Conservation (phyloP, 2,113 vertebrate species). For the Petaurus breviceps region DNA sequence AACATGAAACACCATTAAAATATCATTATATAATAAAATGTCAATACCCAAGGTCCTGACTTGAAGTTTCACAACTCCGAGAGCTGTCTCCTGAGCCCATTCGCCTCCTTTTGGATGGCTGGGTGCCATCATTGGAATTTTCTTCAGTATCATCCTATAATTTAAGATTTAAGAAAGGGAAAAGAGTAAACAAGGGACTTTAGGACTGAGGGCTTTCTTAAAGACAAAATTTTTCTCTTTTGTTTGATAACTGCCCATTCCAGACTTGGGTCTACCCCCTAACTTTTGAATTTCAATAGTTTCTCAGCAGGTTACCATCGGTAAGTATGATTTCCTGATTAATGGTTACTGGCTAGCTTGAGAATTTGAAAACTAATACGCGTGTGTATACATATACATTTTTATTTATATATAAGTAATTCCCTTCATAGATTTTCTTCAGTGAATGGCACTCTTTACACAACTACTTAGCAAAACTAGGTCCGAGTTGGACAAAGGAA, state of each 20-base stretch:
- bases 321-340: background rate
- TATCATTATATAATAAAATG: background rate
- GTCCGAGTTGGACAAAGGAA: background rate
- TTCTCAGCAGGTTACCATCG: background rate
- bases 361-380: background rate
- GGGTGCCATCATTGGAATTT: conserved; percentile 95
- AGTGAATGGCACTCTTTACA: background rate
- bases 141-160: conserved; percentile 91
- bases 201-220: background rate
- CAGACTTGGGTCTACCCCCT: background rate
- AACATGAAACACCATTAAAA: background rate
- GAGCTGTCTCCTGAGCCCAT: conserved; percentile 98
- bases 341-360: background rate
- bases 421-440: background rate
- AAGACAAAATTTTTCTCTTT: background rate
- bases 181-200: conserved; percentile 1
- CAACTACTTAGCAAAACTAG: background rate
- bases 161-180: background rate
- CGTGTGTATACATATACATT: background rate
- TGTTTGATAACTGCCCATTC: background rate
- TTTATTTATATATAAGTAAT: background rate
- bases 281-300: background rate
- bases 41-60: conserved; percentile 92
- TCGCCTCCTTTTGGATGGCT: conserved; percentile 92
- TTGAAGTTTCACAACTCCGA: conserved; percentile 94